phyloP scores from a whole-genome alignment of 2,113 vertebrate genomes.

The Notothenia coriiceps region DNA sequence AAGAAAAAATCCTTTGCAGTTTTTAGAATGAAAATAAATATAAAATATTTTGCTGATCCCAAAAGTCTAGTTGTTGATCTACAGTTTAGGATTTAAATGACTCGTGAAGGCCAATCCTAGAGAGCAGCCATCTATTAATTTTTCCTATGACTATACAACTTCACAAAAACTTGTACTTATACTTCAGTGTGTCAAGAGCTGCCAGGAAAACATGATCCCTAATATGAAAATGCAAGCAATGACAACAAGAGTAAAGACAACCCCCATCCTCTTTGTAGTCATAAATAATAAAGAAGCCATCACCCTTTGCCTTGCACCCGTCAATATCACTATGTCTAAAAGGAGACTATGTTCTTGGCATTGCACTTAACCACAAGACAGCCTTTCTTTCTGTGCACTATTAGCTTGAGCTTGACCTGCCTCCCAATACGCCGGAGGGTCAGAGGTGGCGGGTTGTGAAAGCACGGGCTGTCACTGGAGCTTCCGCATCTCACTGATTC shows the following conservation, averaged over 20 bases:
- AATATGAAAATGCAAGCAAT: conserved; percentile 70
- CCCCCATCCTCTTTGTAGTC: conserved; percentile 79
- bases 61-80: conserved; percentile 59
- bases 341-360: conserved; percentile 77
- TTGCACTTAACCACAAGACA: conserved; percentile 82
- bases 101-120: conserved; percentile 46
- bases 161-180: conserved; percentile 67
- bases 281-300: conserved; percentile 86
- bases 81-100: conserved; percentile 47
- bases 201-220: conserved; percentile 79
- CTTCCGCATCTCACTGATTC: conserved; percentile 36
- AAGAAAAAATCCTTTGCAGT: background rate
- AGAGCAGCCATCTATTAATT: conserved; percentile 63
- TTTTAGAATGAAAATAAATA: conserved; percentile 65
- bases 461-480: conserved; percentile 57
- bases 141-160: conserved; percentile 71
- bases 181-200: conserved; percentile 55
- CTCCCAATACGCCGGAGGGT: conserved; percentile 70
- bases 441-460: conserved; percentile 72
- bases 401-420: conserved; percentile 74
- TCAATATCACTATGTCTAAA: conserved; percentile 77
- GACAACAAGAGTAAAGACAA: conserved; percentile 79
- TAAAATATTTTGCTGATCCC: conserved; percentile 60
- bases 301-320: conserved; percentile 72
- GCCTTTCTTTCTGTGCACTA: conserved; percentile 60